Evolutionary conservation across 2,888 invertebrate species (phyloP).

Genomic region (Ornithoptera priamus): DNA sequence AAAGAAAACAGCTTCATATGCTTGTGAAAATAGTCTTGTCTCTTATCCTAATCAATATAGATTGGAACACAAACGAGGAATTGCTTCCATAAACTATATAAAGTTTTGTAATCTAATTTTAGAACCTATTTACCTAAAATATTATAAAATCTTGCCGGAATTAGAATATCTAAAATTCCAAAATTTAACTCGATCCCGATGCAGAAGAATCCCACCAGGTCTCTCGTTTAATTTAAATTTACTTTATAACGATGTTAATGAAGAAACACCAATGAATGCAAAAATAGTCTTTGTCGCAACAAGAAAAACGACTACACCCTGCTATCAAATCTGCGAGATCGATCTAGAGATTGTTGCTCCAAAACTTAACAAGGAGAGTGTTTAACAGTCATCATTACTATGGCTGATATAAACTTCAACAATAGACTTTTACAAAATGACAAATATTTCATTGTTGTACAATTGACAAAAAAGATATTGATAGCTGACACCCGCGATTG

Average conservation of each 20-base stretch:
- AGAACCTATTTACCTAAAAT: conserved; percentile 64
- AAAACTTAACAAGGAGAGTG: conserved; percentile 43
- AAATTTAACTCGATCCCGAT: conserved; percentile 58
- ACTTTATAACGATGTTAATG: conserved; percentile 64
- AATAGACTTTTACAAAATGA: neutral
- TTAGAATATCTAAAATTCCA: conserved; percentile 65
- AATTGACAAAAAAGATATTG: neutral
- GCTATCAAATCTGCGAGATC: conserved; percentile 72
- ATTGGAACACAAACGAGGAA: conserved; percentile 61
- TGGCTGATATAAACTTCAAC: neutral
- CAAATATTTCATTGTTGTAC: neutral
- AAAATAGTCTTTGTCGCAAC: conserved; percentile 70
- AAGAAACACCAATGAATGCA: conserved; percentile 50
- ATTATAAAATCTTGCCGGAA: conserved; percentile 64
- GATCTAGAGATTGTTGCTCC: conserved; percentile 54
- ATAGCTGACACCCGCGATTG: too few relatives aligned
- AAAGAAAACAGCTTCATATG: conserved; percentile 64
- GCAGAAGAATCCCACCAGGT: conserved; percentile 66
- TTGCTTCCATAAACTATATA: conserved; percentile 56
- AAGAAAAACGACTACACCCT: conserved; percentile 65
- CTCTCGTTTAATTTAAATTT: conserved; percentile 62
- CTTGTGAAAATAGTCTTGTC: conserved; percentile 61
- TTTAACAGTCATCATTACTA: neutral
- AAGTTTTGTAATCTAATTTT: conserved; percentile 64
- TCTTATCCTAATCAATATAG: conserved; percentile 59